A percentile compares a stretch with the other conserved stretches of the same genome.
Evolutionary conservation across 2,888 invertebrate species (phyloP).

Genomic region (Pseudoips prasinana): DNA sequence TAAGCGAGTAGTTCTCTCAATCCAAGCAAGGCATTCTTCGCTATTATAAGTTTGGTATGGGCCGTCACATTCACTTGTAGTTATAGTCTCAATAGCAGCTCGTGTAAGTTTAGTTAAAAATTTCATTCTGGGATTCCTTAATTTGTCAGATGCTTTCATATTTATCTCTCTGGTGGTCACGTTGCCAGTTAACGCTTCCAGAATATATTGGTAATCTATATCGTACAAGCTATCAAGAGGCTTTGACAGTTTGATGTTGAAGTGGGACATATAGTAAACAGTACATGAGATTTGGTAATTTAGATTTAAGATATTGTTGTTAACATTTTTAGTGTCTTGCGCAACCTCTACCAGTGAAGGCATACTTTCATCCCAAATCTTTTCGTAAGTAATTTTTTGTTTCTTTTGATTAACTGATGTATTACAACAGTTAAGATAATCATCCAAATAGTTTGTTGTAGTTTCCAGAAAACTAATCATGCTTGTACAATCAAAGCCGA

Average conservation of each 20-base stretch:
- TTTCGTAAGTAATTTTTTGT: constrained; percentile 78
- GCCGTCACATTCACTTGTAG: constrained; percentile 78
- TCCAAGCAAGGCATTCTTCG: constrained; percentile 83
- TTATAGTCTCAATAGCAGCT: constrained; percentile 88
- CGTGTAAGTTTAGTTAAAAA: constrained; percentile 89
- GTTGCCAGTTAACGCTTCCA: constrained; percentile 67
- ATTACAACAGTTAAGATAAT: constrained; percentile 65
- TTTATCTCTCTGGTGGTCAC: constrained; percentile 79
- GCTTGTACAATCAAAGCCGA: constrained; percentile 85
- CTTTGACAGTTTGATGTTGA: constrained; percentile 87
- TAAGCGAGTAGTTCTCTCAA: constrained; percentile 86
- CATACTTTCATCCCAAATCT: constrained; percentile 85
- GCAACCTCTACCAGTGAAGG: constrained; percentile 90
- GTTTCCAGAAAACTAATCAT: constrained; percentile 76
- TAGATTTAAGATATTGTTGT: constrained; percentile 88
- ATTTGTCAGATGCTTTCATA: constrained; percentile 85
- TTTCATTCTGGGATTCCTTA: constrained; percentile 85
- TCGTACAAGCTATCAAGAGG: constrained; percentile 90
- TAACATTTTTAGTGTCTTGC: constrained; percentile 87
- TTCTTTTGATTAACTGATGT: constrained; percentile 57
- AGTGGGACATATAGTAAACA: constrained; percentile 89
- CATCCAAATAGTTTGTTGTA: constrained; percentile 70
- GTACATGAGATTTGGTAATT: constrained; percentile 91
- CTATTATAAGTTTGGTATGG: constrained; percentile 65
- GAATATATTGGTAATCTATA: constrained; percentile 84